Evolutionary conservation across 1,140 invertebrate species (phyloP).

Genomic region (Trichonephila clavipes): DNA sequence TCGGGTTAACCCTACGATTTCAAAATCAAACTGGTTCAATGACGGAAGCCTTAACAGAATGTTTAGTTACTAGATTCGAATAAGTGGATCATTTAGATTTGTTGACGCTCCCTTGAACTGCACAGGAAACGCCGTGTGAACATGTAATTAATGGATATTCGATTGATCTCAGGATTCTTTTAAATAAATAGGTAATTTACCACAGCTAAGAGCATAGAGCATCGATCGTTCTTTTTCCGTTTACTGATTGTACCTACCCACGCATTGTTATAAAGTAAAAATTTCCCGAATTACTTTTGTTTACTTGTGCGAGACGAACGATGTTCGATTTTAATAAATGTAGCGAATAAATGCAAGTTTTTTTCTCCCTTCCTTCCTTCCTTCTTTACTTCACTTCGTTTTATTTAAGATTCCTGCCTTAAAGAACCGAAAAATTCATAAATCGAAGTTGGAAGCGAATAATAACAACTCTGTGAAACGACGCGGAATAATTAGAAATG

Average conservation of each 20-base stretch:
- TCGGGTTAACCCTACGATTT: no score
- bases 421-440: conserved; percentile 68
- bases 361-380: conserved; percentile 29
- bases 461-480: conserved; percentile 55
- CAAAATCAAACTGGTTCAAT: no score
- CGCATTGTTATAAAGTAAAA: conserved; percentile 57
- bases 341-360: conserved; percentile 66
- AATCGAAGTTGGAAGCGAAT: conserved; percentile 69
- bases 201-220: conserved; percentile 54
- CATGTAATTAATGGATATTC: conserved; percentile 73
- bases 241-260: conserved; percentile 25
- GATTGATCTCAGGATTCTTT: conserved; percentile 70
- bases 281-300: conserved; percentile 63
- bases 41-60: no score
- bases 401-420: conserved; percentile 47
- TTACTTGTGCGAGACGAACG: conserved; percentile 66
- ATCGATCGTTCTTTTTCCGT: conserved; percentile 67
- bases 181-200: conserved; percentile 75
- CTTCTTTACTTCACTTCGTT: conserved; percentile 16
- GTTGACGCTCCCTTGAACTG: background rate
- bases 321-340: conserved; percentile 74
- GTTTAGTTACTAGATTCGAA: background rate
- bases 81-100: background rate
- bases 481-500: conserved; percentile 71
- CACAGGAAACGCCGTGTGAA: conserved; percentile 46